These are phyloP conservation scores for Muscina levida DNA, from an alignment of 2,888 invertebrate genomes.

Conservation along the genomic window DNA sequence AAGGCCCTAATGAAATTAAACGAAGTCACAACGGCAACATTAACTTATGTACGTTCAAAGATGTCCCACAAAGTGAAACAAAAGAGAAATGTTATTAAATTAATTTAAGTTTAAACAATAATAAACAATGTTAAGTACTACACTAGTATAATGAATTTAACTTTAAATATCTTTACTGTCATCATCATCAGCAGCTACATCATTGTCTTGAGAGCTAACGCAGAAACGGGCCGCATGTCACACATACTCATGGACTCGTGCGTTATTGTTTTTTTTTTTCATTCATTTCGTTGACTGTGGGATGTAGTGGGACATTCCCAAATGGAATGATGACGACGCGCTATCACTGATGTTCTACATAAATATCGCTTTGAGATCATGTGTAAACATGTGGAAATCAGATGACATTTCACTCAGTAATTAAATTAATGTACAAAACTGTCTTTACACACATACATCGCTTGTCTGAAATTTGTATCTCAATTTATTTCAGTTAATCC, in stretches of 20 bases:
- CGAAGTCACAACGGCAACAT: conserved; percentile 37
- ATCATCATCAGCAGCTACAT: conserved; percentile 41
- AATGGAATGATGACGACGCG: conserved; percentile 7
- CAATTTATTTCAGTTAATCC: neutral
- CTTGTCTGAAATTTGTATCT: neutral
- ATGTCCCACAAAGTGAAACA: neutral
- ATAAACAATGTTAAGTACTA: conserved; percentile 32
- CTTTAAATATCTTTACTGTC: conserved; percentile 5
- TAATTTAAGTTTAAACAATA: conserved; percentile 51
- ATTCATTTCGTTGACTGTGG: too few species aligned
- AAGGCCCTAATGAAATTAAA: conserved; percentile 55
- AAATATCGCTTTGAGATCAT: conserved; percentile 6
- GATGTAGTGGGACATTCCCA: neutral
- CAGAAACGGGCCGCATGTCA: too few species aligned
- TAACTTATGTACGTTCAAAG: neutral
- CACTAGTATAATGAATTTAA: conserved; percentile 25
- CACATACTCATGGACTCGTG: too few species aligned
- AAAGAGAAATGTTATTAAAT: conserved; percentile 50
- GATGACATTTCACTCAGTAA: conserved; percentile 64
- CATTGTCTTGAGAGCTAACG: conserved; percentile 34
- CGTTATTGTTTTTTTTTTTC: too few species aligned
- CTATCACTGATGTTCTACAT: conserved; percentile 54
- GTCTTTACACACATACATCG: too few species aligned
- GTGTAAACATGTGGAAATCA: conserved; percentile 26
- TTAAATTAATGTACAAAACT: conserved; percentile 14